A percentile compares a stretch with the other conserved stretches of the same genome.
Conservation (phyloP, 2,113 vertebrate genomes). For the Ceyx melanurus region DNA sequence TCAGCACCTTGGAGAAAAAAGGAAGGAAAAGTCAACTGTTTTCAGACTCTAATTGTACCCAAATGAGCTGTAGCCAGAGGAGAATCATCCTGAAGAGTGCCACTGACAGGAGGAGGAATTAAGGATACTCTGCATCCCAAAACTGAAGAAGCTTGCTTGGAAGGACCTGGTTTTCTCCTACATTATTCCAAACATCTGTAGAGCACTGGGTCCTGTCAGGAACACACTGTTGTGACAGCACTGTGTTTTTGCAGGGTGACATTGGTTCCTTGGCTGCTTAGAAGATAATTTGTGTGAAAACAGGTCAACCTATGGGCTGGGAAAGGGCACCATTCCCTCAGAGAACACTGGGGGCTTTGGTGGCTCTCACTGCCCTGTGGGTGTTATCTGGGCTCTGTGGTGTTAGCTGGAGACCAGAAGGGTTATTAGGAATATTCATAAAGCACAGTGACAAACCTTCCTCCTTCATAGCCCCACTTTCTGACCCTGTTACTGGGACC, state of each 20-base stretch:
- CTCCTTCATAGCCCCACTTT: not conserved
- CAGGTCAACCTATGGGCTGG: not conserved
- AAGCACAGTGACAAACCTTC: not conserved
- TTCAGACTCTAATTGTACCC: not conserved
- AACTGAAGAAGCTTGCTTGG: not conserved
- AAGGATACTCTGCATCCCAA: not conserved
- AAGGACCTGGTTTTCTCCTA: not conserved
- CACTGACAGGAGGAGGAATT: not conserved
- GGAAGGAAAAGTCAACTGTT: not conserved
- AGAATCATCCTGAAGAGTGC: not conserved
- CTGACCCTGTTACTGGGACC: not conserved
- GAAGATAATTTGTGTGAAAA: not conserved
- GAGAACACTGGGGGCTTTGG: not conserved
- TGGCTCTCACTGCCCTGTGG: not conserved
- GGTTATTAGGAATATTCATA: not conserved
- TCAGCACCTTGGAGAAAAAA: not conserved
- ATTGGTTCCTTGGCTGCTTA: not conserved
- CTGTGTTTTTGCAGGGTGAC: not conserved
- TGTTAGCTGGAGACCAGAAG: not conserved
- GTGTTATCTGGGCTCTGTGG: not conserved
- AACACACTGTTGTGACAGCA: not conserved
- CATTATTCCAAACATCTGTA: not conserved
- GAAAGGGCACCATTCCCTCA: not conserved
- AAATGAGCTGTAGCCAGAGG: not conserved
- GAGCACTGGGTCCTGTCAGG: not conserved